Percentiles rank a stretch among this genome's conserved stretches.
These are phyloP conservation scores for Caenorhabditis wallacei DNA, from an alignment of 2,888 invertebrate species.

Conservation along the genomic window DNA sequence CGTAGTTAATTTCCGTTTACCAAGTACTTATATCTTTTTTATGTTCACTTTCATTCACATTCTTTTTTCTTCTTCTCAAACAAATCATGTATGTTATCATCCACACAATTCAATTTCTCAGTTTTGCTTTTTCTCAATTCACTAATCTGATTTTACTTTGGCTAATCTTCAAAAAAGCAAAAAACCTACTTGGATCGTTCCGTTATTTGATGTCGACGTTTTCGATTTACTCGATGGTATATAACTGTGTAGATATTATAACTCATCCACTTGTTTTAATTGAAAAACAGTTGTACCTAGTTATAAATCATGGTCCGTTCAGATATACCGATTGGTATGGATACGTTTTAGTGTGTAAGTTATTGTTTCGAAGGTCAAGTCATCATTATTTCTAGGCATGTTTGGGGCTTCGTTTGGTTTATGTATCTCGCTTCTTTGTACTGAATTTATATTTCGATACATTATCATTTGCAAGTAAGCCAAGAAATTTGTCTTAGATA, in stretches of 20 bases:
- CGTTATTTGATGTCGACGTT: slow-evolving; percentile 32
- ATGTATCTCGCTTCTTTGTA: slow-evolving; percentile 40
- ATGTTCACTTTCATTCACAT: too few species aligned
- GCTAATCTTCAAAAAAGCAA: slow-evolving; percentile 18
- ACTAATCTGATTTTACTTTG: slow-evolving; percentile 27
- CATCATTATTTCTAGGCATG: slow-evolving; percentile 3
- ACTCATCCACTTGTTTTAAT: slow-evolving; percentile 39
- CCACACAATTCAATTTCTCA: slow-evolving; percentile 21
- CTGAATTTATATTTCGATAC: slow-evolving; percentile 45
- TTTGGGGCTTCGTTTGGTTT: slow-evolving; percentile 47
- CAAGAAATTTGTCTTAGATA: neutral
- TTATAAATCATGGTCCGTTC: slow-evolving; percentile 28
- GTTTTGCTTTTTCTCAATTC: slow-evolving; percentile 26
- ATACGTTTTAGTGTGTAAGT: slow-evolving; percentile 34
- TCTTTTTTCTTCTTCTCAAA: too few species aligned
- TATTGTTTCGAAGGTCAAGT: neutral
- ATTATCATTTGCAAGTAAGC: slow-evolving; percentile 34
- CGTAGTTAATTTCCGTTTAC: too few species aligned
- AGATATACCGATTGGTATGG: slow-evolving; percentile 13
- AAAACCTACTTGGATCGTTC: slow-evolving; percentile 17
- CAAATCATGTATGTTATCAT: slow-evolving; percentile 7
- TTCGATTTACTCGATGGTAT: slow-evolving; percentile 26
- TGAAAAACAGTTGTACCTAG: slow-evolving; percentile 41
- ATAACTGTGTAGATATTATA: slow-evolving; percentile 41
- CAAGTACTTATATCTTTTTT: too few species aligned